Percentiles rank a stretch among this genome's conserved stretches.
phyloP scores from a whole-genome alignment of 2,113 vertebrate species.

The Hylia prasina region DNA sequence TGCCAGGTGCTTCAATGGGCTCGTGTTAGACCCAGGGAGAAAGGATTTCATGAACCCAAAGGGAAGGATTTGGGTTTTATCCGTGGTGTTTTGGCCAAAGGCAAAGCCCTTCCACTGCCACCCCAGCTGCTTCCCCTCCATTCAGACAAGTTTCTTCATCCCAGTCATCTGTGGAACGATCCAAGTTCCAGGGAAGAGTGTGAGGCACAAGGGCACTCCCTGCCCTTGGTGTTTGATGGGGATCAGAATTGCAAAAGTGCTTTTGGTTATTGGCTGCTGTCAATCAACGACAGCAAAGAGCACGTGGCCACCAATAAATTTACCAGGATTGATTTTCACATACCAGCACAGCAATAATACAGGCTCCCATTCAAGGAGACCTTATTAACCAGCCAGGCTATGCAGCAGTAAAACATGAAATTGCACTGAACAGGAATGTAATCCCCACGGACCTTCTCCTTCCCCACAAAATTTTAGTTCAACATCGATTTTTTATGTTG shows the following conservation, averaged over 20 bases:
- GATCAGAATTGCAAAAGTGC: not conserved
- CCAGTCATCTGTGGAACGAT: not conserved
- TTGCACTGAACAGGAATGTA: constrained; percentile 32
- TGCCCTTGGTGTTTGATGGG: not conserved
- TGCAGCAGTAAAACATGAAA: constrained; percentile 47
- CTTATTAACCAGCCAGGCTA: constrained; percentile 9
- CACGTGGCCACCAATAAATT: not conserved
- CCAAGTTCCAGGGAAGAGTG: not conserved
- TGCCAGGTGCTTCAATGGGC: not conserved
- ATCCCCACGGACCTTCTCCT: constrained; percentile 17
- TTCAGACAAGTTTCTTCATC: not conserved
- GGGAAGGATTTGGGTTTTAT: not conserved
- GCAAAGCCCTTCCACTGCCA: not conserved
- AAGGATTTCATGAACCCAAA: not conserved
- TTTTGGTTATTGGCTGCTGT: not conserved
- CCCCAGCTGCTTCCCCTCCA: not conserved
- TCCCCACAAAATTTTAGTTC: constrained; percentile 10
- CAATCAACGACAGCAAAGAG: not conserved
- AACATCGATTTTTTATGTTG: constrained; percentile 39
- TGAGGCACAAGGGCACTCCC: not conserved
- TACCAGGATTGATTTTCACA: not conserved
- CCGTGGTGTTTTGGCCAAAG: accelerated
- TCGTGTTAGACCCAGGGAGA: accelerated
- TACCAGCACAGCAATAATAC: not conserved
- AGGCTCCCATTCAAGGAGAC: not conserved